These are phyloP conservation scores for Syngnathus scovelli DNA, from an alignment of 2,113 vertebrate genomes.

Conservation along the genomic window DNA sequence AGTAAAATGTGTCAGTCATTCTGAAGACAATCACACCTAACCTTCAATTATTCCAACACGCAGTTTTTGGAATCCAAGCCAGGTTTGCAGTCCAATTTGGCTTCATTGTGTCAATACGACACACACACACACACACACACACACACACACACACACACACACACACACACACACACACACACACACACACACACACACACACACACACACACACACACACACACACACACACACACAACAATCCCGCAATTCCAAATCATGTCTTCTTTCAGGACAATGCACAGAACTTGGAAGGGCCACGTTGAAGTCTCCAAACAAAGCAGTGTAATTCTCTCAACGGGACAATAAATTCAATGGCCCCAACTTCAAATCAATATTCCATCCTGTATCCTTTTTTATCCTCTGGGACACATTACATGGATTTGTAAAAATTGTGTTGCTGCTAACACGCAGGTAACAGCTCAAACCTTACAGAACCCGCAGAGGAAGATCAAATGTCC, in stretches of 20 bases:
- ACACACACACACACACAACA: neutral
- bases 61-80: neutral
- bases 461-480: conserved; percentile 23
- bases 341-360: conserved; percentile 9
- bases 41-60: neutral
- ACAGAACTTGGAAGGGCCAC: neutral
- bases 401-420: conserved; percentile 2
- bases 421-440: neutral
- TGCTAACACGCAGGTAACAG: neutral
- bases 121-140: neutral
- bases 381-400: conserved; percentile 5
- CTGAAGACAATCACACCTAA: neutral
- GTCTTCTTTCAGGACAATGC: neutral
- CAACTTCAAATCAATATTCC: conserved; percentile 19
- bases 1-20: neutral
- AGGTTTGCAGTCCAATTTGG: neutral
- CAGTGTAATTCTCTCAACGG: neutral
- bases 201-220: neutral
- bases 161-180: neutral
- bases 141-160: neutral
- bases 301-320: neutral
- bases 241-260: neutral
- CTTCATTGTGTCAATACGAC: neutral
- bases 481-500: conserved; percentile 52
- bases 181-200: neutral